Conservation (phyloP, 2,797 vertebrate species). For the Ambastaia sidthimunki region DNA sequence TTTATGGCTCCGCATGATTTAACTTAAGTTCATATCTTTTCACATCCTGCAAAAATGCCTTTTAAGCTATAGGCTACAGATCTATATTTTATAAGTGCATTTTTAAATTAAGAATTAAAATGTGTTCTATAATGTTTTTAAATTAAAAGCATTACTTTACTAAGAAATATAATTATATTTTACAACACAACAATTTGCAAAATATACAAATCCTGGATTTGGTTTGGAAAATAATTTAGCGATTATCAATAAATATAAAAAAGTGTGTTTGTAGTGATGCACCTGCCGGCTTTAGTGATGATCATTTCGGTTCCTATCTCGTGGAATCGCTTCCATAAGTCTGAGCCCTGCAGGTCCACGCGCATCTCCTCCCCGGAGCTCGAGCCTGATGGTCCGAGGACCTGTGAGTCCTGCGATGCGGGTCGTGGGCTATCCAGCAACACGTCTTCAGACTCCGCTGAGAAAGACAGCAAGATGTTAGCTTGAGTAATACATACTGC, state of each 20-base stretch:
- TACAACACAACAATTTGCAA: neutral
- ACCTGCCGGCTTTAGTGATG: conserved; percentile 98
- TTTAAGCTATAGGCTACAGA: neutral
- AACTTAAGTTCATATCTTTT: no score
- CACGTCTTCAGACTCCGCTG: conserved; percentile 85
- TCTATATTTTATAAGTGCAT: neutral
- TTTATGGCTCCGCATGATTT: no score
- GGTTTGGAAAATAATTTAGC: neutral
- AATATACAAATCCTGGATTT: neutral
- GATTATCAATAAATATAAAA: neutral
- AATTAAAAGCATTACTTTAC: neutral
- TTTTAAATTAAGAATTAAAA: neutral
- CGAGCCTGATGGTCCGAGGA: conserved; percentile 69
- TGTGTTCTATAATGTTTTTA: no score
- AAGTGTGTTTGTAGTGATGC: conserved; percentile 46
- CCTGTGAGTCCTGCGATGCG: conserved; percentile 64
- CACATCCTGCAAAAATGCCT: neutral
- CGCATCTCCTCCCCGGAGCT: conserved; percentile 76
- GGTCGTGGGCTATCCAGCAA: conserved; percentile 79
- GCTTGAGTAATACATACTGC: neutral
- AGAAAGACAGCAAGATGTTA: conserved; percentile 38
- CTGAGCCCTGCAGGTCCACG: conserved; percentile 94
- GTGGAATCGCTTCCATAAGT: conserved; percentile 97
- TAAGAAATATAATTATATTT: neutral
- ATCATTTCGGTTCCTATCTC: conserved; percentile 99